Evolutionary conservation across 1,140 invertebrate genomes (phyloP).

Genomic region (Eurosta solidaginis): DNA sequence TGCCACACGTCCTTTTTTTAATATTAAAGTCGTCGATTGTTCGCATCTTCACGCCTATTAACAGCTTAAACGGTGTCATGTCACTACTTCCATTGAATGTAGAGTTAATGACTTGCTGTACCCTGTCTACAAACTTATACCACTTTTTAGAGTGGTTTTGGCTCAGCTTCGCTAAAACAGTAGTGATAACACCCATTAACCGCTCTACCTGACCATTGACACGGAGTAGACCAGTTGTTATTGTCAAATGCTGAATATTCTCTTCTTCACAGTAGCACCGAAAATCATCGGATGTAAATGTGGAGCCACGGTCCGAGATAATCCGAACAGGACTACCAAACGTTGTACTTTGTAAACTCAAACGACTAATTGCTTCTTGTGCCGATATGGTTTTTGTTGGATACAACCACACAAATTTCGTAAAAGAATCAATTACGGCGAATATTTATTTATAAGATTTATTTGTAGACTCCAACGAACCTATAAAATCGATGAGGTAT

Average conservation of each 20-base stretch:
- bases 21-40: too few species aligned
- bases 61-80: too few species aligned
- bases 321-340: conserved; percentile 41
- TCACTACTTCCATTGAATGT: too few species aligned
- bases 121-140: too few species aligned
- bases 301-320: conserved; percentile 35
- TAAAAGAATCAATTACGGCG: too few species aligned
- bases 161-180: not conserved
- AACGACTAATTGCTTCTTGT: conserved; percentile 44
- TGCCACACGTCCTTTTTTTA: too few species aligned
- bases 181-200: conserved; percentile 36
- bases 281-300: conserved; percentile 34
- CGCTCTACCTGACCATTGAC: too few species aligned
- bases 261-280: conserved; percentile 35
- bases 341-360: conserved; percentile 40
- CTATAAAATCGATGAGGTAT: conserved; percentile 37
- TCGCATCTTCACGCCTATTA: too few species aligned
- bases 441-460: conserved; percentile 56
- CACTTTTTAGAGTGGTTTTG: too few species aligned
- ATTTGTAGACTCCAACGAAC: too few species aligned
- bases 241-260: conserved; percentile 40
- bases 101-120: too few species aligned
- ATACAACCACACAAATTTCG: conserved; percentile 58
- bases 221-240: conserved; percentile 42
- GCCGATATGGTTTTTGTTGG: conserved; percentile 48